Evolutionary conservation across 2,888 invertebrate species (phyloP).

Genomic region (Myopa tessellatipennis): DNA sequence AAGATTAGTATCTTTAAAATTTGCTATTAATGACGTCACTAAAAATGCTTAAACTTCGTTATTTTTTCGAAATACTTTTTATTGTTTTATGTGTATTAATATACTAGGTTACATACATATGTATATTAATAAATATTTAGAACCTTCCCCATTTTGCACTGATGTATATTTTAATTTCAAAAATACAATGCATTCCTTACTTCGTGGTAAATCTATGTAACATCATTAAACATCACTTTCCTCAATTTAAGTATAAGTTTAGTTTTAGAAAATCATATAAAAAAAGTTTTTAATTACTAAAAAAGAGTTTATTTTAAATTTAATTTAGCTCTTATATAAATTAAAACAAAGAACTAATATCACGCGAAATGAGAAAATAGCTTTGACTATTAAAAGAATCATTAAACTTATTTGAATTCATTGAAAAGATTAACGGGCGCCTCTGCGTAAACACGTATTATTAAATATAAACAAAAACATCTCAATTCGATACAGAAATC

Average conservation of each 20-base stretch:
- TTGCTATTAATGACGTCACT: too few species aligned
- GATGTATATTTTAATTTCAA: background rate
- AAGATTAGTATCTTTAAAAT: background rate
- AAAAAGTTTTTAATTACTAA: background rate
- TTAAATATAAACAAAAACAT: too few species aligned
- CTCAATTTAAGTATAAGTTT: background rate
- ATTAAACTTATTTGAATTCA: too few species aligned
- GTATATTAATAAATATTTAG: constrained; percentile 22
- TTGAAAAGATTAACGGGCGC: too few species aligned
- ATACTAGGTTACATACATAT: constrained; percentile 17
- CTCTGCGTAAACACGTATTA: too few species aligned
- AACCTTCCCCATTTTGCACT: constrained; percentile 1
- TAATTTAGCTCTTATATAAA: too few species aligned
- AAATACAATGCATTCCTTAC: constrained; percentile 1
- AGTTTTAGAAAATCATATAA: background rate
- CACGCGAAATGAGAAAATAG: too few species aligned
- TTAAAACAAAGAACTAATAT: too few species aligned
- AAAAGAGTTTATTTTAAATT: too few species aligned
- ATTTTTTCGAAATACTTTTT: background rate
- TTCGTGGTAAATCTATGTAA: background rate
- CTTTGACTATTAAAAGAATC: too few species aligned
- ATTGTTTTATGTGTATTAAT: constrained; percentile 22
- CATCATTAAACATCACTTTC: background rate
- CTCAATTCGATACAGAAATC: too few species aligned
- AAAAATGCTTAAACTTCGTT: too few species aligned